phyloP scores from a whole-genome alignment of 2,888 invertebrate species.

The Hydraecia micacea region DNA sequence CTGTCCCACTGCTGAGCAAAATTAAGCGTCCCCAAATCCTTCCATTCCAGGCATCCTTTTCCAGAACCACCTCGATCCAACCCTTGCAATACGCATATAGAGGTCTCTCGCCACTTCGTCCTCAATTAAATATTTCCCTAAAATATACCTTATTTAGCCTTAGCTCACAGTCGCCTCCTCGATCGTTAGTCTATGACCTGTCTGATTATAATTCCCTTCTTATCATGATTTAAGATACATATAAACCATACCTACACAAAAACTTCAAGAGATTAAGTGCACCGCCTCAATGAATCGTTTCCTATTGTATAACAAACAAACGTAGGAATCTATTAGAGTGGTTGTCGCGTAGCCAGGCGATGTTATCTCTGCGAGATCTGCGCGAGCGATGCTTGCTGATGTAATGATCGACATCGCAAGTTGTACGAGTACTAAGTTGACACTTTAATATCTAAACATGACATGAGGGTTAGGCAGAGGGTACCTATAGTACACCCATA shows the following conservation, averaged over 20 bases:
- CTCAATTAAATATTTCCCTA: not conserved
- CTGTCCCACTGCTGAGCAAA: not conserved
- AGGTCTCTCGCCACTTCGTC: not conserved
- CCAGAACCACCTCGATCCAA: too few relatives aligned
- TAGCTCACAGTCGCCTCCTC: not conserved
- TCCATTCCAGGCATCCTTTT: not conserved
- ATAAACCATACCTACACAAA: conserved; percentile 3
- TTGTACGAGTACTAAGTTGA: conserved; percentile 21
- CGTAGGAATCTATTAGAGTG: conserved; percentile 40
- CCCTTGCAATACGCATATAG: too few relatives aligned
- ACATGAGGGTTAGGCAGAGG: not conserved
- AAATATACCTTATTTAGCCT: not conserved
- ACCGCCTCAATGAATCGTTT: conserved; percentile 22
- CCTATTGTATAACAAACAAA: conserved; percentile 53
- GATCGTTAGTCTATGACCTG: not conserved
- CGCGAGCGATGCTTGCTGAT: conserved; percentile 45
- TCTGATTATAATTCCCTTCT: not conserved
- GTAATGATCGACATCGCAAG: not conserved
- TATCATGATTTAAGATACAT: not conserved
- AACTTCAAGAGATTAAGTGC: conserved; percentile 7
- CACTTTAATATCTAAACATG: not conserved
- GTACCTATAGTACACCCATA: not conserved
- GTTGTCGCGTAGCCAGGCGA: conserved; percentile 31
- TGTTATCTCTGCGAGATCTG: conserved; percentile 38
- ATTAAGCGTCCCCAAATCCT: not conserved